A percentile compares a stretch with the other conserved stretches of the same genome.
These are phyloP conservation scores for Melanotaenia pygmaea DNA, from an alignment of 2,797 vertebrate genomes.

Conservation along the genomic window DNA sequence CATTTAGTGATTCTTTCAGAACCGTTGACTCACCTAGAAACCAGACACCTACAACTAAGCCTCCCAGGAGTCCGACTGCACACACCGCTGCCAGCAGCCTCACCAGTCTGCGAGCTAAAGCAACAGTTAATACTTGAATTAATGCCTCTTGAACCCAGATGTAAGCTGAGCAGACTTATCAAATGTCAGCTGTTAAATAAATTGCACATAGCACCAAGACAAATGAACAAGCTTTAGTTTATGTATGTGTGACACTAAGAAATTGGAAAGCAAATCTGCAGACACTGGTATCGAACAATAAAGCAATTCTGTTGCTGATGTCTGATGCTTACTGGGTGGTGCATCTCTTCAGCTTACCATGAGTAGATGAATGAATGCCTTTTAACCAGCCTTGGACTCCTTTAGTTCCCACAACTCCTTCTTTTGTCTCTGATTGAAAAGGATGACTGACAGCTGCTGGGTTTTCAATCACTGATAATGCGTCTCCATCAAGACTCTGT, in stretches of 20 bases:
- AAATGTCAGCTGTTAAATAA: slow-evolving; percentile 57
- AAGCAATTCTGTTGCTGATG: not conserved
- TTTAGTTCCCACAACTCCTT: slow-evolving; percentile 49
- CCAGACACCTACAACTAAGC: slow-evolving; percentile 84
- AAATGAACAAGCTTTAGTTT: slow-evolving; percentile 11
- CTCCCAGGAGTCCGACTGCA: slow-evolving; percentile 83
- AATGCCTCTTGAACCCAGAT: slow-evolving; percentile 54
- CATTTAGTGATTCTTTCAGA: slow-evolving; percentile 47
- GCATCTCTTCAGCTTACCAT: slow-evolving; percentile 61
- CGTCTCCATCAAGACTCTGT: slow-evolving; percentile 79
- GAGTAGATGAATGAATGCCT: slow-evolving; percentile 64
- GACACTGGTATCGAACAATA: not conserved
- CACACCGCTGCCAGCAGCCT: slow-evolving; percentile 80
- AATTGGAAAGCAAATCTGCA: slow-evolving; percentile 12
- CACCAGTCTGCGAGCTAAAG: slow-evolving; percentile 76
- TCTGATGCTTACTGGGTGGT: slow-evolving; percentile 10
- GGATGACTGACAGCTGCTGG: slow-evolving; percentile 66
- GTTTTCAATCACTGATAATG: slow-evolving; percentile 80
- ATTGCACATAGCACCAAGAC: slow-evolving; percentile 20
- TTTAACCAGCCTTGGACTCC: slow-evolving; percentile 72
- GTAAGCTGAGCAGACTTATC: slow-evolving; percentile 44
- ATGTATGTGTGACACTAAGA: not conserved
- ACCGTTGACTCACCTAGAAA: slow-evolving; percentile 82
- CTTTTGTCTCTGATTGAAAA: slow-evolving; percentile 59
- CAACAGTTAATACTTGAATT: slow-evolving; percentile 60